Base-by-base conservation (phyloP, 1,140 invertebrate species). In the Caerostris extrusa region DNA sequence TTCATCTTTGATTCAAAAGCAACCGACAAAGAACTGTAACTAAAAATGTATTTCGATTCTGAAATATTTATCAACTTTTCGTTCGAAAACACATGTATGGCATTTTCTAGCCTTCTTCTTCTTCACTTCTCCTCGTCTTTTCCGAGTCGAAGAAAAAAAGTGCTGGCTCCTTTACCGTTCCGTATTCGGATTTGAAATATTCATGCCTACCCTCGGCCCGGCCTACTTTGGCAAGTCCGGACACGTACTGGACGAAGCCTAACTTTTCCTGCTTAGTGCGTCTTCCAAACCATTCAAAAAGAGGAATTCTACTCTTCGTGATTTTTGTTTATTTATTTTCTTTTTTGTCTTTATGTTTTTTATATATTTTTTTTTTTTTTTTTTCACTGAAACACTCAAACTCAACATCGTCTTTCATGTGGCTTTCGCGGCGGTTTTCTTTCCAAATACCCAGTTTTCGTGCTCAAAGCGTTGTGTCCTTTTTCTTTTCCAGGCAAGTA, bases 31-130 rank as follows among this genome's bases (percentile, higher is more conserved):
- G n/a, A 87, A 87, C 61, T 3, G 12, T 10, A 50, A 61, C 10
- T 64, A 61, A 87, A 61, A 87, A 64, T 61, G 19, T 12, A 64
- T 64, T 53, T 60, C 19, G 19, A 56, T 85, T 87, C 58, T 87
- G 58, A 64, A 87, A 64, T 87, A 87, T 87, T 87, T 87, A 87
- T 87, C 85, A 87, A 7, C n/a, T 50, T 87, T 83, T 50, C 60
- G 5, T 87, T 61, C 2, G 10, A 60, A 60, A 87, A 87, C 34
- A 87, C 58, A 53, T 64, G 19, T 87, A 50, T 19, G 8, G 12
- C 5, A 12, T 5, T 61, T 64, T 61, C 53, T 64, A 7, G 5
- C n/a, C 19, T 34, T 12, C 10, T 0, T 50, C 34, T 71, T 69
- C 64, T 6, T 71, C 10, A 71, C 7, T 85, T 19, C 10, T 4